A percentile compares a stretch with the other conserved stretches of the same genome.
Evolutionary conservation across 1,140 invertebrate species (phyloP).

Genomic region (Adelges cooleyi): DNA sequence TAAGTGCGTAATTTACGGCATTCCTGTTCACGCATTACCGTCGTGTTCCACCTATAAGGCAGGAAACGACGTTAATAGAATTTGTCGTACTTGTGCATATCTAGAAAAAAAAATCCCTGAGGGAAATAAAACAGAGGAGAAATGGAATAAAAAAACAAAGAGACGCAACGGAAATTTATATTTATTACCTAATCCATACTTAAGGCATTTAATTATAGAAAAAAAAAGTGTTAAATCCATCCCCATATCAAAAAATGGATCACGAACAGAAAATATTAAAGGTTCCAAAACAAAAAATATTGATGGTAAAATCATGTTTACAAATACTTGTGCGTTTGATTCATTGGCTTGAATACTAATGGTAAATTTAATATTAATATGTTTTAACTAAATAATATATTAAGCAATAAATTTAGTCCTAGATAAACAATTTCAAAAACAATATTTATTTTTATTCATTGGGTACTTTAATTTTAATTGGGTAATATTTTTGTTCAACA

Average conservation of each 20-base stretch:
- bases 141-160: background rate
- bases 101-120: background rate
- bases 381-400: too few relatives aligned
- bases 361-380: too few relatives aligned
- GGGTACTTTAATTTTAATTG: too few relatives aligned
- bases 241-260: too few relatives aligned
- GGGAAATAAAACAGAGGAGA: background rate
- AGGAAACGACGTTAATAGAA: background rate
- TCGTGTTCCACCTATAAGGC: background rate
- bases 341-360: background rate
- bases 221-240: too few relatives aligned
- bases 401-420: too few relatives aligned
- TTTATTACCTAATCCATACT: background rate
- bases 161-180: background rate
- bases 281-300: too few relatives aligned
- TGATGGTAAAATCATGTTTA: too few relatives aligned
- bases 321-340: background rate
- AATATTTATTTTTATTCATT: too few relatives aligned
- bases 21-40: background rate
- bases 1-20: background rate
- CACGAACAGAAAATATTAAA: too few relatives aligned
- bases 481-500: too few relatives aligned
- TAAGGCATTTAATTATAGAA: background rate
- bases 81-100: background rate
- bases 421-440: too few relatives aligned